Conservation (phyloP, 23 tunicate genomes). For the Diplosoma virens region DNA sequence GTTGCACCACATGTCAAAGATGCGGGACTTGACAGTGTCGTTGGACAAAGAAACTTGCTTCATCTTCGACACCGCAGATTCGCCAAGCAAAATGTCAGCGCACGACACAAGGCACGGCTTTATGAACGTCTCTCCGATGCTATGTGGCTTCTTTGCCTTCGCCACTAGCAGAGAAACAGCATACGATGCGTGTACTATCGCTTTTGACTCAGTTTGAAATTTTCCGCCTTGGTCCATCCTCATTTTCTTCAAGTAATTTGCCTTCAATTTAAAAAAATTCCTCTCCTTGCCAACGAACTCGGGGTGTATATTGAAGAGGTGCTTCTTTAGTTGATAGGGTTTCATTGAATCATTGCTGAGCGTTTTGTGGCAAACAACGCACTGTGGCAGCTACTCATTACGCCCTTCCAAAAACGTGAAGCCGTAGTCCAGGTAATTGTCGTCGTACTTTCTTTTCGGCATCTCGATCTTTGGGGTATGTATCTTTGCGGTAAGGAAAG, state of each 20-base stretch:
- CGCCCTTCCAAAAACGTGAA: constrained; percentile 9
- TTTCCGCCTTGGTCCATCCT: constrained; percentile 1
- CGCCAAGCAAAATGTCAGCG: constrained; percentile 41
- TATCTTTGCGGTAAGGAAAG: too few relatives aligned
- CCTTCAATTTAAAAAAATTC: neutral
- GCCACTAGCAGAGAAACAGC: constrained; percentile 15
- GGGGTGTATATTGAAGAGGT: constrained; percentile 4
- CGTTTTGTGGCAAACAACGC: constrained; percentile 4
- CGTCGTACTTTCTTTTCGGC: constrained; percentile 14
- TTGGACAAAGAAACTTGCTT: constrained; percentile 32
- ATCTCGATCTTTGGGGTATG: constrained; percentile 14
- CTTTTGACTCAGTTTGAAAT: constrained; percentile 1
- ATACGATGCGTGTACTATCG: constrained; percentile 17
- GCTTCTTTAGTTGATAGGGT: constrained; percentile 8
- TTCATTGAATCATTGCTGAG: constrained; percentile 12
- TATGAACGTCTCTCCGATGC: constrained; percentile 15
- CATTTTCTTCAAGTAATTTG: constrained; percentile 9
- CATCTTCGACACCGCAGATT: constrained; percentile 10
- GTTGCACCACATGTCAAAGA: constrained; percentile 38
- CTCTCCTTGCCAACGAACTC: constrained; percentile 15
- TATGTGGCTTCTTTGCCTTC: constrained; percentile 3
- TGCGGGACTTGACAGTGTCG: constrained; percentile 27
- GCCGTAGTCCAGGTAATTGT: constrained; percentile 16
- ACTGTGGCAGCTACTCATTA: neutral
- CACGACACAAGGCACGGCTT: constrained; percentile 23